Evolutionary conservation across 1,140 invertebrate genomes (phyloP).

Genomic region (Drosophila sp.): DNA sequence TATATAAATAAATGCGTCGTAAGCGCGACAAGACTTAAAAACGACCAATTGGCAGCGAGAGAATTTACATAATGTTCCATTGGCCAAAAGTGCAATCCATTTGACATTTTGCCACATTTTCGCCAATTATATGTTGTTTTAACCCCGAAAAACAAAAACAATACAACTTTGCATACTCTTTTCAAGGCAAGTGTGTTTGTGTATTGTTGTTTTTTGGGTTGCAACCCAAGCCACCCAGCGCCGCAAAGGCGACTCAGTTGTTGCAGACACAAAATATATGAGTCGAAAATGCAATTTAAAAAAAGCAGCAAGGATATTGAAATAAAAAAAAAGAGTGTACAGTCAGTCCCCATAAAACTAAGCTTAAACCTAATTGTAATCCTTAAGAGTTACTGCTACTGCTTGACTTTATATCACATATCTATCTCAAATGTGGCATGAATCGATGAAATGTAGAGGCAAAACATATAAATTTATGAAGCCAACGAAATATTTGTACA

Average conservation of each 20-base stretch:
- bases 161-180: background rate
- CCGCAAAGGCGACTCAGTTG: background rate
- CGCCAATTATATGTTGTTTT: background rate
- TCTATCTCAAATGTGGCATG: background rate
- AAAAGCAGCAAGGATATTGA: background rate
- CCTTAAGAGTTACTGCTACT: background rate
- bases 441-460: slow-evolving; percentile 1
- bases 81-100: background rate
- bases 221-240: background rate
- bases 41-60: background rate
- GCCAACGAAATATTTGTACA: slow-evolving; percentile 19
- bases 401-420: background rate
- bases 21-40: background rate
- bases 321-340: background rate
- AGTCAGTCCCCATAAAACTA: slow-evolving; percentile 10
- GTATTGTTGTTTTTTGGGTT: background rate
- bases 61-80: background rate
- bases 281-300: too few relatives aligned
- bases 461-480: slow-evolving; percentile 9
- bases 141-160: slow-evolving; percentile 1
- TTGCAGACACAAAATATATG: background rate
- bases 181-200: background rate
- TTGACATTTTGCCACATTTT: background rate
- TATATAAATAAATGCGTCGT: background rate
- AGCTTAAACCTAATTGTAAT: slow-evolving; percentile 1